phyloP scores from a whole-genome alignment of 2,113 vertebrate species.

The Eclectus roratus region DNA sequence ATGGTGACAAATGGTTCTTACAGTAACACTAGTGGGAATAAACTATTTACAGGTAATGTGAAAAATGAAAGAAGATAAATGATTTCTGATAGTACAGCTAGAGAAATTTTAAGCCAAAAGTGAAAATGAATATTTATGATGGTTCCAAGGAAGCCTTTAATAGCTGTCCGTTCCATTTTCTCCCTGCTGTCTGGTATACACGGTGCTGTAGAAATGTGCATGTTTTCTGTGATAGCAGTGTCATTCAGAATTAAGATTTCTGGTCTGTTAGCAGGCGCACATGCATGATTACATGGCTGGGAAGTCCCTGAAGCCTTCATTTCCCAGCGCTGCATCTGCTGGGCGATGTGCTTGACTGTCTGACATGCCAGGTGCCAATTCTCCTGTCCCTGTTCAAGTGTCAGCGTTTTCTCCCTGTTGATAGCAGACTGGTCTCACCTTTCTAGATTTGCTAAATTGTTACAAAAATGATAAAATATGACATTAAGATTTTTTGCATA shows the following conservation, averaged over 20 bases:
- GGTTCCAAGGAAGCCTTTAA: slow-evolving; percentile 33
- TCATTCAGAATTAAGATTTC: slow-evolving; percentile 4
- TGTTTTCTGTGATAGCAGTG: not conserved
- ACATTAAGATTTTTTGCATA: not conserved
- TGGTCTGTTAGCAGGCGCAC: not conserved
- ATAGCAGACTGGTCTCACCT: not conserved
- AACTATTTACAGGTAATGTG: slow-evolving; percentile 43
- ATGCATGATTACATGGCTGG: not conserved
- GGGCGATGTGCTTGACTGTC: not conserved
- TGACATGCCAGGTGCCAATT: not conserved
- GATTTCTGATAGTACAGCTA: not conserved
- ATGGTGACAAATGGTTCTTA: slow-evolving; percentile 50
- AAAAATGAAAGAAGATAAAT: slow-evolving; percentile 46
- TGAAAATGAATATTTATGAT: slow-evolving; percentile 20
- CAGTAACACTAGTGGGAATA: slow-evolving; percentile 8
- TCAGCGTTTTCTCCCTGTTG: not conserved
- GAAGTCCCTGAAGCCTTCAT: not conserved
- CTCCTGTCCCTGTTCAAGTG: not conserved
- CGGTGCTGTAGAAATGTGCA: not conserved
- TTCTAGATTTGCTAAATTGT: not conserved
- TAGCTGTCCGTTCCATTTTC: slow-evolving; percentile 1
- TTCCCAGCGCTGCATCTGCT: not conserved
- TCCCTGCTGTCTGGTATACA: not conserved
- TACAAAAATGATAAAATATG: not conserved
- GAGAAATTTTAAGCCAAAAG: slow-evolving; percentile 25